Evolutionary conservation across 2,113 vertebrate species (phyloP), one percentile per base, ranked within the genome.

Genomic region (Oncorhynchus mykiss): DNA sequence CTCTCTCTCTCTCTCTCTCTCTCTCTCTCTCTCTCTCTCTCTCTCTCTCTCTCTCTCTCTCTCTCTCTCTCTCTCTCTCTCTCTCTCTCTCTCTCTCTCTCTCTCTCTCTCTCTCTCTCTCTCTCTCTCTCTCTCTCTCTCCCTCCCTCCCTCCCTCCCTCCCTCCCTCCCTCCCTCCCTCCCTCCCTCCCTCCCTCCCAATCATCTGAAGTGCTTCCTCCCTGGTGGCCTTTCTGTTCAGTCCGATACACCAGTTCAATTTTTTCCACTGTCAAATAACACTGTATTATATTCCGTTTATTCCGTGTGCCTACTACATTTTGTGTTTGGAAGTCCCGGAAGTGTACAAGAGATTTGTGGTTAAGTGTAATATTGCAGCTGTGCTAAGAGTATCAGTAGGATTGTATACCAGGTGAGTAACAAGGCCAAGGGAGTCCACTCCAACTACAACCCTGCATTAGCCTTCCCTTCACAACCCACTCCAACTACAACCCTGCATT

Each of bases 181-280:
- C 31, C 1, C 31, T 57, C 18, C 1, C 54, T 18, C 31, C 0
- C 1, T 4, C 29, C 1, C 29, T 57, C 18, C 11, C 73, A 59
- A 69, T 70, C 78, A 80, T 83, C 18, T 66, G 71, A 78, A 25
- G 31, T 57, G 54, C 64, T 82, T 73, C 39, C 74, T 76, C 66
- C n/a, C 12, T 70, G 45, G 49, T 8, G 51, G 69, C 57, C 60
- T 67, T 75, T 67, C 60, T 51, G 16, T 39, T 59, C 70, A 67
- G 57, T 78, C 59, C 6, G 74, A 29, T 72, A 25, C 62, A 7
- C 7, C 31, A 72, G 57, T 77, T 77, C 39, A 7, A 13, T 71
- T 45, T 39, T 27, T 34, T 18, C 16, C 68, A 16, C 39, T 72
- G 39, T 65, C 31, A 25, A 25, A 79, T 74, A 54, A 73, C 22